Evolutionary conservation across 92 coral and sea anemone species (phyloP), one percentile per base, ranked within the genome.

Genomic region (Plumapathes pennacea): DNA sequence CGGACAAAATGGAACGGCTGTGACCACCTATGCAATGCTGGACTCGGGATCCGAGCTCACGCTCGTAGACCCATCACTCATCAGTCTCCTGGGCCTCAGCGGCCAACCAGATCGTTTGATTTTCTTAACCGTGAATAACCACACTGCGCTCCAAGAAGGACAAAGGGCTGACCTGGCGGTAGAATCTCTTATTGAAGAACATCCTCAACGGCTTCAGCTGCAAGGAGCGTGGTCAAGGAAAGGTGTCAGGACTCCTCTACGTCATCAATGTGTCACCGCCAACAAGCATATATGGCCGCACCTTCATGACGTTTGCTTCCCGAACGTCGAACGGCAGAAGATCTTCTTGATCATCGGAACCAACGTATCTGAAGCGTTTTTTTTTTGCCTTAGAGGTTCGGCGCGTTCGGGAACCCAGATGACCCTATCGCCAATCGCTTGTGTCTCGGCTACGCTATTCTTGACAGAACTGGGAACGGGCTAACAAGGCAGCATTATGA

Each of bases 21-120:
- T 51, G 18, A 72, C 80, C 31, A 72, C 80, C 9, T 72, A 62
- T 24, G 80, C 63, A 1, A 50, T 73, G 72, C 74, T 74, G 13
- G 74, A 64, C 44, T 63, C 81, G 5, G 74, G 74, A 27, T 74
- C 74, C 11, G 74, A 74, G 18, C 14, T 74, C 32, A 64, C 78
- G 15, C 50, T 74, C 28, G 74, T 74, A 24, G 75, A 75, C 49
- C 82, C 74, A 1, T 64, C 74, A 4, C 34, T 74, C 9, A 60
- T 34, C 7, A 19, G 4, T 15, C 56, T 14, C 13, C 30, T 62
- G 28, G 81, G 71, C 18, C 22, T 43, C 27, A 0, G 20, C 14
- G 57, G 72, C 46, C 64, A 38, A 10, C 49, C 47, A 3, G 66
- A 64, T 46, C 41, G 15, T 24, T 22, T 71, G n/a, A 32, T 48